phyloP scores from a whole-genome alignment of 1,140 invertebrate species.

The Drosophila miranda region DNA sequence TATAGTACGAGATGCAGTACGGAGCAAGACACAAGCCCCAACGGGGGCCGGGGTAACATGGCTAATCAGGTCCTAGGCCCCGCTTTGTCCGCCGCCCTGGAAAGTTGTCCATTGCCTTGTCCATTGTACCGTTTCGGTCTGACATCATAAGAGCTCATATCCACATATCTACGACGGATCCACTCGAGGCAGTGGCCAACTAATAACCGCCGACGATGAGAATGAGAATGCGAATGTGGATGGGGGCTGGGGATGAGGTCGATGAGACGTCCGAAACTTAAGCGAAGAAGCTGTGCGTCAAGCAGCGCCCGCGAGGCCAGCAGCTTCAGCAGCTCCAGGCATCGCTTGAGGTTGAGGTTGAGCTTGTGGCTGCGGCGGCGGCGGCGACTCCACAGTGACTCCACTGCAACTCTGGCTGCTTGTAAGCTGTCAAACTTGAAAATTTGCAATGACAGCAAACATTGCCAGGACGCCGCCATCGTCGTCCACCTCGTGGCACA shows the following conservation, averaged over 20 bases:
- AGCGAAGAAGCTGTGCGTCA: slow-evolving; percentile 72
- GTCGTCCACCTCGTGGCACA: slow-evolving; percentile 36
- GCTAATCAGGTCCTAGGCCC: not conserved
- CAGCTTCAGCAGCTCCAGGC: slow-evolving; percentile 41
- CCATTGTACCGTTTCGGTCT: slow-evolving; percentile 57
- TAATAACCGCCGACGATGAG: slow-evolving; percentile 56
- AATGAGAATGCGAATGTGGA: slow-evolving; percentile 8
- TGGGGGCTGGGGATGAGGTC: not conserved
- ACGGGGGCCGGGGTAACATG: too few species aligned
- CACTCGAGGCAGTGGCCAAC: slow-evolving; percentile 55
- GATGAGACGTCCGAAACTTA: slow-evolving; percentile 57
- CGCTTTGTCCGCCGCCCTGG: slow-evolving; percentile 38
- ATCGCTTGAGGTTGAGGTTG: slow-evolving; percentile 49
- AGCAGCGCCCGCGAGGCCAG: slow-evolving; percentile 36
- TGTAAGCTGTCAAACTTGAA: slow-evolving; percentile 81
- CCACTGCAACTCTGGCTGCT: slow-evolving; percentile 45
- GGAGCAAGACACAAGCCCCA: slow-evolving; percentile 16
- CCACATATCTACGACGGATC: slow-evolving; percentile 51
- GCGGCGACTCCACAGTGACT: not conserved
- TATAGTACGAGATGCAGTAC: slow-evolving; percentile 26
- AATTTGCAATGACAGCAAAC: slow-evolving; percentile 82
- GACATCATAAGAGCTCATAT: slow-evolving; percentile 73
- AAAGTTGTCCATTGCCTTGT: slow-evolving; percentile 49
- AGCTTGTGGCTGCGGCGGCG: not conserved
- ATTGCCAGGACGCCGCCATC: slow-evolving; percentile 66